Conservation (phyloP, 2,888 invertebrate species). For the Leucozona laternaria region DNA sequence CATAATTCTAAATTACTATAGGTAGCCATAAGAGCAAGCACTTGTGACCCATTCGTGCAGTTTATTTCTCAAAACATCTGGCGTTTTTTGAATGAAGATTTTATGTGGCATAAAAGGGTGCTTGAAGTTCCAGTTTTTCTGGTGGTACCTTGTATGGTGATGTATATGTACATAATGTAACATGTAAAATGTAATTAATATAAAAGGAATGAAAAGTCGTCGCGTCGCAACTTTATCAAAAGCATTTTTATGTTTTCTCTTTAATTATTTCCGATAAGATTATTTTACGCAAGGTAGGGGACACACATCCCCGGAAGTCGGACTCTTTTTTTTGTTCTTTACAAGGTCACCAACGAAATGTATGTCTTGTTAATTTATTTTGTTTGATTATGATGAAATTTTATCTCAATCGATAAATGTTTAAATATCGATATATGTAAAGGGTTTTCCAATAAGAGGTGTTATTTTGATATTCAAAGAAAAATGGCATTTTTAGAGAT, state of each 20-base stretch:
- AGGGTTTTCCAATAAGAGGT: no score
- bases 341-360: background rate
- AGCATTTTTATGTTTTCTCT: conserved; percentile 12
- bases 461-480: no score
- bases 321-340: background rate
- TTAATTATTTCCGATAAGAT: background rate
- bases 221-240: background rate
- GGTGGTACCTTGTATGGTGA: background rate
- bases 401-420: background rate
- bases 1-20: no score
- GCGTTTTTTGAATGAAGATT: background rate
- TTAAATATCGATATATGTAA: no score
- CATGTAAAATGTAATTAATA: background rate
- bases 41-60: background rate
- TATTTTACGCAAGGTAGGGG: background rate
- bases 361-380: background rate
- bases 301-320: background rate
- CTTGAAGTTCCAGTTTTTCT: conserved; percentile 9
- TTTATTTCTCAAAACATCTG: background rate
- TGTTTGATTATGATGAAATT: background rate
- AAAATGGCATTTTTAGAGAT: no score
- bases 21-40: background rate
- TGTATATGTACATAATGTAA: background rate
- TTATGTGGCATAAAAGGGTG: background rate
- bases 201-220: background rate